Evolutionary conservation across 2,113 vertebrate species (phyloP), one percentile per base, ranked within the genome.

Genomic region (Fregata magnificens): DNA sequence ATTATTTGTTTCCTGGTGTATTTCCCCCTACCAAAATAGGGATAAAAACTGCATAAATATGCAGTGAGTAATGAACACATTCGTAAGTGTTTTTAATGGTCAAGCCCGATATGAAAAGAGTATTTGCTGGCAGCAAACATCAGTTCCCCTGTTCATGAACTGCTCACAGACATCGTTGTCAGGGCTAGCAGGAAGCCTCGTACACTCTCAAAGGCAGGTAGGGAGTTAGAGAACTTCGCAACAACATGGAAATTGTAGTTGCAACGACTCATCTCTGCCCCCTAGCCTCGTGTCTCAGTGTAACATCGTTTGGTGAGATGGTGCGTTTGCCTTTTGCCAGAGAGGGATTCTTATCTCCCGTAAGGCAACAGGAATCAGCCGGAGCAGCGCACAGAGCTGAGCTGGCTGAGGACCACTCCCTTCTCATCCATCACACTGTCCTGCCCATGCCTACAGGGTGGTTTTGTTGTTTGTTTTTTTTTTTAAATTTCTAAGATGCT

Each of bases 171-270:
- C 28, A 29, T 16, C 10, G 3, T 26, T 25, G 7, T 21, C 49
- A 63, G 31, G 7, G 21, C 34, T 10, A 24, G 13, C 32, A 61
- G 16, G 24, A 55, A 88, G 24, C 10, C 29, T 36, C 11, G 9
- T 3, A 5, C 1, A 0, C 16, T 42, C 15, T 29, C 13, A 40
- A 31, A 22, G n/a, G n/a, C 18, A 63, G 9, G 17, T 32, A 40
- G 42, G 0, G 1, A 40, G 29, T 44, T 28, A 47, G 31, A 59
- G 50, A 73, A 55, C 17, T 3, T 67, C 12, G 34, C 26, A 36
- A 6, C 9, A 26, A 7, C n/a, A 21, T 6, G 7, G 29, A 73
- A 73, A 34, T 13, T 69, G 34, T 10, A 29, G 42, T 17, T 82
- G 49, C 56, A 70, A 11, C 24, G 1, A 31, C 38, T 72, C n/a